These are phyloP conservation scores for Zaprionus obscuricornis DNA, from an alignment of 2,888 invertebrate genomes.

Conservation along the genomic window DNA sequence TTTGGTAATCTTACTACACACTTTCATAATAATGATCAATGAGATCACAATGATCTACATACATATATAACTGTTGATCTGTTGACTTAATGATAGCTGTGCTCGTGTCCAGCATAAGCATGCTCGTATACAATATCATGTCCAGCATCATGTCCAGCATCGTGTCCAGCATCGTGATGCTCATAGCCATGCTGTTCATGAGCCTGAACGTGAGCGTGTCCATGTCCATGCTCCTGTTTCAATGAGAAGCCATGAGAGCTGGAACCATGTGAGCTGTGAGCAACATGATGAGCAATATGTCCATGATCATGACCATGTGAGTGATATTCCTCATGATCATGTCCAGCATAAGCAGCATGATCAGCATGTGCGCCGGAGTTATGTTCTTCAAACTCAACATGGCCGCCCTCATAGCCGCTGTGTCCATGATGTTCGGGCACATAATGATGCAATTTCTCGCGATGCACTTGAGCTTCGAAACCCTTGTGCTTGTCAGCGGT, in stretches of 20 bases:
- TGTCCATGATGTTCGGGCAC: slow-evolving; percentile 59
- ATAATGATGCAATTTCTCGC: slow-evolving; percentile 65
- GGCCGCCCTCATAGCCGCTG: slow-evolving; percentile 63
- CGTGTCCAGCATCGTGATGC: slow-evolving; percentile 27
- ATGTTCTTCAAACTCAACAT: slow-evolving; percentile 67
- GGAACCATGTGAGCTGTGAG: too few species aligned
- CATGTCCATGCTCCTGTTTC: slow-evolving; percentile 66
- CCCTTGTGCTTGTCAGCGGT: slow-evolving; percentile 77
- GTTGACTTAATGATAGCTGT: slow-evolving; percentile 49
- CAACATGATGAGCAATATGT: slow-evolving; percentile 24
- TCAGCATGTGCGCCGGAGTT: slow-evolving; percentile 40
- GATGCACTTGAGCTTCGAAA: slow-evolving; percentile 70
- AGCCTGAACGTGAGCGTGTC: slow-evolving; percentile 38
- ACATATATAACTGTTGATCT: too few species aligned
- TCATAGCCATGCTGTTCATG: slow-evolving; percentile 14
- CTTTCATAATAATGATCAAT: too few species aligned
- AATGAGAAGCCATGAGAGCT: slow-evolving; percentile 61
- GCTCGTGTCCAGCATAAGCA: slow-evolving; percentile 23
- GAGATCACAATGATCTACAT: slow-evolving; percentile 27
- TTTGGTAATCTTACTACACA: slow-evolving; percentile 59
- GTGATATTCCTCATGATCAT: slow-evolving; percentile 42
- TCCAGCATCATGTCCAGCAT: slow-evolving; percentile 18
- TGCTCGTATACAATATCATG: slow-evolving; percentile 8
- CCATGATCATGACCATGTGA: slow-evolving; percentile 43
- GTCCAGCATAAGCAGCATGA: slow-evolving; percentile 37